Conservation (phyloP, 2,888 invertebrate genomes). For the Nephrocerus scutellatus region DNA sequence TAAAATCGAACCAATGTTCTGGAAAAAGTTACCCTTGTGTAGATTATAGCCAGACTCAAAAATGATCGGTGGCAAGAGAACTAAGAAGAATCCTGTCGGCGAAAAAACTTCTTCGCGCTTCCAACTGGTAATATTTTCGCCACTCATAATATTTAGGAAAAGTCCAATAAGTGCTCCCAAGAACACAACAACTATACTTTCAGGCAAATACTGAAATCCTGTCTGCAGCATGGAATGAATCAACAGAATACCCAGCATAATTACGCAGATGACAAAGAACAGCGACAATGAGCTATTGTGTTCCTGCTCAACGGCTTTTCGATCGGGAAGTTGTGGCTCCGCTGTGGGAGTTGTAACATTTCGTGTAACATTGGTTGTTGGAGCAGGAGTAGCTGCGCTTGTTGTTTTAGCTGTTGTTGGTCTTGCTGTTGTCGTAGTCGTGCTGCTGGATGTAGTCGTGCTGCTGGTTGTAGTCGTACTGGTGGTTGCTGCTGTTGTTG, state of each 20-base stretch:
- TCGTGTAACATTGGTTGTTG: slow-evolving; percentile 17
- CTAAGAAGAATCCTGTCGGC: slow-evolving; percentile 95
- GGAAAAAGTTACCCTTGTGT: slow-evolving; percentile 93
- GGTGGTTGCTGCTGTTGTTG: slow-evolving; percentile 12
- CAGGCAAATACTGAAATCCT: slow-evolving; percentile 93
- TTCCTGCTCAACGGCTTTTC: slow-evolving; percentile 90
- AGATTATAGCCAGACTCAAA: slow-evolving; percentile 99
- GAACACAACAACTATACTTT: slow-evolving; percentile 94
- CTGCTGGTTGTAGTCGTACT: slow-evolving; percentile 6
- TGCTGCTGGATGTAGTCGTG: slow-evolving; percentile 10
- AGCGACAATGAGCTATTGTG: slow-evolving; percentile 95
- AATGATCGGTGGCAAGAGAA: slow-evolving; percentile 94
- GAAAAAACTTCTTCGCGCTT: slow-evolving; percentile 96
- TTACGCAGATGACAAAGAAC: slow-evolving; percentile 93
- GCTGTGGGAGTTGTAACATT: slow-evolving; percentile 53
- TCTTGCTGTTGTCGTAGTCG: slow-evolving; percentile 4
- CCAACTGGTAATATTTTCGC: slow-evolving; percentile 85
- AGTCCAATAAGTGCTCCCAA: slow-evolving; percentile 90
- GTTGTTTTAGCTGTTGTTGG: slow-evolving; percentile 5
- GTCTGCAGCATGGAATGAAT: slow-evolving; percentile 94
- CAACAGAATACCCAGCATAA: slow-evolving; percentile 87
- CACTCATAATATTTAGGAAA: slow-evolving; percentile 80
- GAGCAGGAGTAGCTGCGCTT: slow-evolving; percentile 1
- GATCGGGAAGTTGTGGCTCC: slow-evolving; percentile 77
- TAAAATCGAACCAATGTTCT: slow-evolving; percentile 97